These are phyloP conservation scores for Nyctereutes procyonoides DNA, from an alignment of 2,113 vertebrate species.

Conservation along the genomic window DNA sequence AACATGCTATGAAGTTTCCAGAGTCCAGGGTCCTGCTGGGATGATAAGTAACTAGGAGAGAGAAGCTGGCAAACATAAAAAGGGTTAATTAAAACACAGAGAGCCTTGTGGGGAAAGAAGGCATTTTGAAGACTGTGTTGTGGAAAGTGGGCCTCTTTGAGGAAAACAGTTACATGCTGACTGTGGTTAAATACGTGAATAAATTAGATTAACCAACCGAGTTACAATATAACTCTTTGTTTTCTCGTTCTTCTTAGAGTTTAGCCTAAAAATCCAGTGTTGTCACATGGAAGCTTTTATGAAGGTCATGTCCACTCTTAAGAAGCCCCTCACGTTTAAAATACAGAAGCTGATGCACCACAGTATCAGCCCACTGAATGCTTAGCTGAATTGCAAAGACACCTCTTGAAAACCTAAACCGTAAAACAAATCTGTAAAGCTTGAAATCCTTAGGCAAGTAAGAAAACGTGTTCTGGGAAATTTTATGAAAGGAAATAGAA, in stretches of 20 bases:
- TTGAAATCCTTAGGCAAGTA: slow-evolving; percentile 45
- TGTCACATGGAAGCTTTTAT: slow-evolving; percentile 29
- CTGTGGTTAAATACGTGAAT: slow-evolving; percentile 71
- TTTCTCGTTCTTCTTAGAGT: slow-evolving; percentile 59
- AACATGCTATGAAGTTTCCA: neutral
- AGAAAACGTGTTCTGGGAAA: slow-evolving; percentile 38
- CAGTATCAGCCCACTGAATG: neutral
- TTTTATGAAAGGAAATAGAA: slow-evolving; percentile 49
- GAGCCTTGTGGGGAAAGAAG: slow-evolving; percentile 53
- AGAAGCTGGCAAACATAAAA: slow-evolving; percentile 36
- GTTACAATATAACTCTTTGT: slow-evolving; percentile 70
- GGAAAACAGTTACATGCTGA: slow-evolving; percentile 73
- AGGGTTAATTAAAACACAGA: slow-evolving; percentile 52
- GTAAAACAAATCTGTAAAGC: neutral
- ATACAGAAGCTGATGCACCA: neutral
- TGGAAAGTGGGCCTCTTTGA: slow-evolving; percentile 60
- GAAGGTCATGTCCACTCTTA: slow-evolving; percentile 41
- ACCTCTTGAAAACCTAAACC: slow-evolving; percentile 45
- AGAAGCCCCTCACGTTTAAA: slow-evolving; percentile 39
- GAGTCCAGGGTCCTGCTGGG: neutral
- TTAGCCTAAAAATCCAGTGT: slow-evolving; percentile 50
- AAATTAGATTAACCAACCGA: slow-evolving; percentile 58
- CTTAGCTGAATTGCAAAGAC: slow-evolving; percentile 22
- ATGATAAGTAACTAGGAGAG: neutral
- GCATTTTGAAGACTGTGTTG: slow-evolving; percentile 68